These are phyloP conservation scores for Lymantria monacha DNA, from an alignment of 2,888 invertebrate genomes.

Conservation along the genomic window DNA sequence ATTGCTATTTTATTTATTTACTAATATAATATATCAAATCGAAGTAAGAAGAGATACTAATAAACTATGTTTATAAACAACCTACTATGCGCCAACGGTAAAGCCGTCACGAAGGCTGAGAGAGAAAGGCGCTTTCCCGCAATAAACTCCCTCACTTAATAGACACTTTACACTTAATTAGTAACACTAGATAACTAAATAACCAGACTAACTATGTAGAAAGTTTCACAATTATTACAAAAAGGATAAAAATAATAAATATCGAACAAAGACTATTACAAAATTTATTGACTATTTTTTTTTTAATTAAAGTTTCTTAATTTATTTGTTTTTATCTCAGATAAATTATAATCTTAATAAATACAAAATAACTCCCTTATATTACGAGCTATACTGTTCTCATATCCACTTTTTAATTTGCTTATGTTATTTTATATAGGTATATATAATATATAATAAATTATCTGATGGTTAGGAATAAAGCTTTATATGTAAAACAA, in stretches of 20 bases:
- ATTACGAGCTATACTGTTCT: too few relatives aligned
- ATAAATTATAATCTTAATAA: too few relatives aligned
- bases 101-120: constrained; percentile 40
- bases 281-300: too few relatives aligned
- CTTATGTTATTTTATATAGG: too few relatives aligned
- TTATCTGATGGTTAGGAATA: too few relatives aligned
- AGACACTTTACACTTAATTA: constrained; percentile 40
- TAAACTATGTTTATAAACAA: constrained; percentile 62
- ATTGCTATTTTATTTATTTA: too few relatives aligned
- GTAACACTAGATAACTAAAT: constrained; percentile 31
- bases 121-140: constrained; percentile 80
- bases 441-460: too few relatives aligned
- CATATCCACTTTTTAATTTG: too few relatives aligned
- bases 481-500: neutral
- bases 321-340: too few relatives aligned
- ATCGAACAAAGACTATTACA: too few relatives aligned
- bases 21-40: neutral
- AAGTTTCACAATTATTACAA: neutral
- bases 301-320: too few relatives aligned
- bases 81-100: constrained; percentile 52
- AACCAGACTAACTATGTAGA: constrained; percentile 6
- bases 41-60: constrained; percentile 7
- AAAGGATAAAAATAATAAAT: too few relatives aligned
- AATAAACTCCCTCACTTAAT: constrained; percentile 44
- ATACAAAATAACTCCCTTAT: neutral